phyloP scores from a whole-genome alignment of 1,140 invertebrate species.

The Platyscapa corneri region DNA sequence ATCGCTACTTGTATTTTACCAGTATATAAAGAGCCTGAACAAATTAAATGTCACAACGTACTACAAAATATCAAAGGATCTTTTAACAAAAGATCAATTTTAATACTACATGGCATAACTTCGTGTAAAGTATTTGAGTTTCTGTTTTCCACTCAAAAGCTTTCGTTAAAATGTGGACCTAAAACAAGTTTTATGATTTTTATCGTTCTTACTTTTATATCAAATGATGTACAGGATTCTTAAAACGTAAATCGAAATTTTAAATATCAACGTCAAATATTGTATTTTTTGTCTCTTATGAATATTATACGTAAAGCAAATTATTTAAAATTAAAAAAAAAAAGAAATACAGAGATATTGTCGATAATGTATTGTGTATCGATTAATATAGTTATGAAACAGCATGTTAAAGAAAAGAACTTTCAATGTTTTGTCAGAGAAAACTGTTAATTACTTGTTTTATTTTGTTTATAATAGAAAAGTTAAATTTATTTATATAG shows the following conservation, averaged over 20 bases:
- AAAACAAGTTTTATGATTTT: background rate
- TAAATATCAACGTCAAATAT: background rate
- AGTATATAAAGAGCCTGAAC: conserved; percentile 10
- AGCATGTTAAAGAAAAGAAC: conserved; percentile 30
- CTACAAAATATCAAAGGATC: too few relatives aligned
- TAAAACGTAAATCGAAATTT: background rate
- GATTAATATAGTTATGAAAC: conserved; percentile 16
- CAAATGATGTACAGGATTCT: background rate
- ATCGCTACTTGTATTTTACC: conserved; percentile 50
- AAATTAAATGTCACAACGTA: background rate
- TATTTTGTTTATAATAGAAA: conserved; percentile 21
- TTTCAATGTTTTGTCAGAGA: conserved; percentile 7
- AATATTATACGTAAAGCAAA: conserved; percentile 36
- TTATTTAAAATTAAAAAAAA: conserved; percentile 36
- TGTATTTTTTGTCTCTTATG: conserved; percentile 42
- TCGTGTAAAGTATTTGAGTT: background rate
- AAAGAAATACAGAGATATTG: conserved; percentile 25
- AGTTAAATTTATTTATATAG: conserved; percentile 23
- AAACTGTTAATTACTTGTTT: conserved; percentile 34
- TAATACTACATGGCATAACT: background rate
- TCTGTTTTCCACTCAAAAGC: background rate
- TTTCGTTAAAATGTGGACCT: background rate
- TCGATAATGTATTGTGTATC: conserved; percentile 36
- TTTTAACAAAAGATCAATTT: conserved; percentile 27
- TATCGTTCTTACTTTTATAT: background rate